These are phyloP conservation scores for Atherix ibis DNA, from an alignment of 2,888 invertebrate species.

Conservation along the genomic window DNA sequence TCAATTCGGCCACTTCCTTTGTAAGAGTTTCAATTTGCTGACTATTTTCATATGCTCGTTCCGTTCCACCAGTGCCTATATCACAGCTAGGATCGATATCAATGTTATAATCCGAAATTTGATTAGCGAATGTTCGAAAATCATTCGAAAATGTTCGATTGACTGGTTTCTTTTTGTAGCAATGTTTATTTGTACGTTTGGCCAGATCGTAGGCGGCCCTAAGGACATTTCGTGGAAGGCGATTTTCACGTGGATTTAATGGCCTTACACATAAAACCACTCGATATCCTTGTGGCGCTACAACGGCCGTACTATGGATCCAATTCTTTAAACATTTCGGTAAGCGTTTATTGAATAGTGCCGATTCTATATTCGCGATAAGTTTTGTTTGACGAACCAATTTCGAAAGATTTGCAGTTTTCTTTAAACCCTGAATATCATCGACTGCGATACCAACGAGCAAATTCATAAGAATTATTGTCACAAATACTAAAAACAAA, in stretches of 20 bases:
- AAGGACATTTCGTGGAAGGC: slow-evolving; percentile 62
- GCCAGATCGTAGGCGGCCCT: slow-evolving; percentile 69
- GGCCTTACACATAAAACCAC: slow-evolving; percentile 72
- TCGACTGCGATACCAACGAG: slow-evolving; percentile 77
- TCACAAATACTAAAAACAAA: slow-evolving; percentile 64
- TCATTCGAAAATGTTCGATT: slow-evolving; percentile 45
- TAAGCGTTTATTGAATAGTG: slow-evolving; percentile 61
- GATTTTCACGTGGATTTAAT: slow-evolving; percentile 65
- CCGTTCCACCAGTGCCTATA: slow-evolving; percentile 45
- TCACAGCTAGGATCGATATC: slow-evolving; percentile 38
- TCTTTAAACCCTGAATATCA: slow-evolving; percentile 71
- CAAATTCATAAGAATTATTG: slow-evolving; percentile 72
- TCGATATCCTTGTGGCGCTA: slow-evolving; percentile 66
- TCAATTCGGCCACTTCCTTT: slow-evolving; percentile 52
- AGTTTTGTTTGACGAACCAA: slow-evolving; percentile 70
- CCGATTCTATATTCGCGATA: slow-evolving; percentile 70
- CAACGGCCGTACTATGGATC: slow-evolving; percentile 59
- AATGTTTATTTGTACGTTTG: slow-evolving; percentile 53
- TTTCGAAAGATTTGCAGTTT: slow-evolving; percentile 70
- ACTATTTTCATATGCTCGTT: slow-evolving; percentile 49
- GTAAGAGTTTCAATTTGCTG: slow-evolving; percentile 50
- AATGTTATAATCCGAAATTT: slow-evolving; percentile 34
- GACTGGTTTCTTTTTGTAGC: slow-evolving; percentile 49
- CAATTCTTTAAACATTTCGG: slow-evolving; percentile 59
- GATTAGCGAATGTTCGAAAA: slow-evolving; percentile 36